Conservation (phyloP, 2,888 invertebrate species). For the Melanargia galathea region DNA sequence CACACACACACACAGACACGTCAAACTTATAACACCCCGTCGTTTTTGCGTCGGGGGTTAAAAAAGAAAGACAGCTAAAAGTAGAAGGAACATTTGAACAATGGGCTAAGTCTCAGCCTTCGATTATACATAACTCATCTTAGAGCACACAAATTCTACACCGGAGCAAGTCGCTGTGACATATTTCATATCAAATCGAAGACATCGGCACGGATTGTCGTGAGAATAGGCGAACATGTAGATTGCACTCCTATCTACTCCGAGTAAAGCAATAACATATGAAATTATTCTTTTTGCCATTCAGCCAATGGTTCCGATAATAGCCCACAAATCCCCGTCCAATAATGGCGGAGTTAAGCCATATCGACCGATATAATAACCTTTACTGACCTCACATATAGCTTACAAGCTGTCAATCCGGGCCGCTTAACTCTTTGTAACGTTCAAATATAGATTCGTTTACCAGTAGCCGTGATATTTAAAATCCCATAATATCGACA, state of each 20-base stretch:
- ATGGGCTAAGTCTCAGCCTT: no score
- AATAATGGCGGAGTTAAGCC: background rate
- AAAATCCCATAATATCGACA: background rate
- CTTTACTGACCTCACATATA: conserved; percentile 5
- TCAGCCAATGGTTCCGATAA: background rate
- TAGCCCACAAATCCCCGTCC: background rate
- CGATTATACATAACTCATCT: no score
- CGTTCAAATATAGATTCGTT: conserved; percentile 4
- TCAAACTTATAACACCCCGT: no score
- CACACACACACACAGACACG: no score
- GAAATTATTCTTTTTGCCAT: background rate
- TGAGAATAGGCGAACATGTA: no score
- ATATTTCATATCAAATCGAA: no score
- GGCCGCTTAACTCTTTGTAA: background rate
- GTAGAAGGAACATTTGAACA: no score
- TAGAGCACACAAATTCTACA: no score
- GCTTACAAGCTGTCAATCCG: conserved; percentile 8
- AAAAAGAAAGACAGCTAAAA: no score
- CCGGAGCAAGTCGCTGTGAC: no score
- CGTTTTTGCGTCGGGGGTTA: no score
- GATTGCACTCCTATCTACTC: background rate
- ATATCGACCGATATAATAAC: conserved; percentile 5
- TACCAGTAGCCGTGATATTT: background rate
- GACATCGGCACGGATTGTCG: no score
- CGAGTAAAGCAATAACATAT: background rate